Evolutionary conservation across 92 coral and sea anemone genomes (phyloP), one percentile per base, ranked within the genome.

Genomic region (Plumapathes pennacea): DNA sequence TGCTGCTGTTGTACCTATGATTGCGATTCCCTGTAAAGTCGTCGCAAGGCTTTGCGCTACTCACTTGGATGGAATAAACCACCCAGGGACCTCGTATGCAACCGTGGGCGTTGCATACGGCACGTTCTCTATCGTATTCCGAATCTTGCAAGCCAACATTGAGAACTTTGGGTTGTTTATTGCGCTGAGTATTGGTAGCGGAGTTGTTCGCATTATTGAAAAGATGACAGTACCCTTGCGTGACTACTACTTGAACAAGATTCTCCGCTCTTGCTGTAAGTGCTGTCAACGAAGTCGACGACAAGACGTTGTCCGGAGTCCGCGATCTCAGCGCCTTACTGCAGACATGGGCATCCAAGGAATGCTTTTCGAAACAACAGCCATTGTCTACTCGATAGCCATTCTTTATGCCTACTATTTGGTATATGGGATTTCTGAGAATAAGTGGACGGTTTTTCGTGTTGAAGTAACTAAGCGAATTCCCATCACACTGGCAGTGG

Each of bases 301-400:
- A n/a, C n/a, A n/a, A n/a, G n/a, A n/a, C n/a, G n/a, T n/a, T n/a
- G n/a, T n/a, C 59, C n/a, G 23, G 7, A 32, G 22, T 43, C 54
- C 54, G 11, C 71, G 79, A 9, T 42, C 62, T 25, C 71, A 60
- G 37, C 50, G 79, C 37, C 55, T 72, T 12, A 36, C 58, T 26
- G 71, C 79, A 36, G 79, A 72, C 44, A 8, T 60, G 26, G 20
- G 52, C 29, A 72, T 72, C 19, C 78, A 71, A 45, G 58, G 54
- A 11, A 62, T 50, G 71, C 32, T 61, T 18, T 50, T 53, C 37
- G 28, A 53, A 25, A 28, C 54, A 8, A 64, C 55, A 3, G 54
- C 80, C 12, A 21, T 72, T 9, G 64, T 62, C 10, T 25, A 60
- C 30, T 51, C 72, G 0, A 63, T 62, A 4, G 77, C 74, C 11